phyloP scores from a whole-genome alignment of 1,140 invertebrate genomes.

The Pollicipes pollicipes region DNA sequence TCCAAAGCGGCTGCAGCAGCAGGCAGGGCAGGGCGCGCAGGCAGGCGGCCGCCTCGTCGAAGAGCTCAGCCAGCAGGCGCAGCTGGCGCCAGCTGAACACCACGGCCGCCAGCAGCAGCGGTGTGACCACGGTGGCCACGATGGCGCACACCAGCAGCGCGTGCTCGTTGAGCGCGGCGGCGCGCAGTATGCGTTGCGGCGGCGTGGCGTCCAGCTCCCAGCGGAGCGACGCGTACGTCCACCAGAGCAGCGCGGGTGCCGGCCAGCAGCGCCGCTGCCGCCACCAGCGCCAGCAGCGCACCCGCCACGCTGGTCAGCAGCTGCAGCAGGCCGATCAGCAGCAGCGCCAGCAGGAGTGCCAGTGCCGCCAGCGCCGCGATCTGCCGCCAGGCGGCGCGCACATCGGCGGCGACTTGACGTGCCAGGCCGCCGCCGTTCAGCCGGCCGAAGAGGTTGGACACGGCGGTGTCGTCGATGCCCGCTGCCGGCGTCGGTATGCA shows the following conservation, averaged over 20 bases:
- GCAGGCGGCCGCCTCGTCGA: slow-evolving; percentile 71
- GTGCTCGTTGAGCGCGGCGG: slow-evolving; percentile 65
- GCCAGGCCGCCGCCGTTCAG: neutral
- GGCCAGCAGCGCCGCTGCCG: slow-evolving; percentile 25
- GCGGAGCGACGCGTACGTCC: slow-evolving; percentile 62
- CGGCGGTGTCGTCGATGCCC: neutral
- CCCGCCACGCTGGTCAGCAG: slow-evolving; percentile 35
- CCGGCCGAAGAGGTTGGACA: neutral
- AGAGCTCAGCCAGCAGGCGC: slow-evolving; percentile 56
- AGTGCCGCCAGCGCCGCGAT: neutral
- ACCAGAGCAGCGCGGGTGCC: slow-evolving; percentile 70
- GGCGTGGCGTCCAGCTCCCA: slow-evolving; percentile 43
- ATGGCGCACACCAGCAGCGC: slow-evolving; percentile 68
- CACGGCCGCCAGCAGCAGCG: slow-evolving; percentile 50
- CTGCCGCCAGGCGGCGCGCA: neutral
- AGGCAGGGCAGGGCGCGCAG: slow-evolving; percentile 63
- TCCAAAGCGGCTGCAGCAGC: slow-evolving; percentile 69
- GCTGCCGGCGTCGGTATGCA: neutral
- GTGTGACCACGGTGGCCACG: slow-evolving; percentile 66
- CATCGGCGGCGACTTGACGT: neutral
- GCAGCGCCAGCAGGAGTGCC: neutral
- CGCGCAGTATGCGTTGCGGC: slow-evolving; percentile 39
- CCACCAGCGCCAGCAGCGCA: slow-evolving; percentile 58
- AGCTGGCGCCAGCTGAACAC: slow-evolving; percentile 56
- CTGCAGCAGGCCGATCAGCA: neutral